Percentiles rank a stretch among this genome's conserved stretches.
These are phyloP conservation scores for Pseudomyrmex cubaensis DNA, from an alignment of 1,140 invertebrate genomes.

Conservation along the genomic window DNA sequence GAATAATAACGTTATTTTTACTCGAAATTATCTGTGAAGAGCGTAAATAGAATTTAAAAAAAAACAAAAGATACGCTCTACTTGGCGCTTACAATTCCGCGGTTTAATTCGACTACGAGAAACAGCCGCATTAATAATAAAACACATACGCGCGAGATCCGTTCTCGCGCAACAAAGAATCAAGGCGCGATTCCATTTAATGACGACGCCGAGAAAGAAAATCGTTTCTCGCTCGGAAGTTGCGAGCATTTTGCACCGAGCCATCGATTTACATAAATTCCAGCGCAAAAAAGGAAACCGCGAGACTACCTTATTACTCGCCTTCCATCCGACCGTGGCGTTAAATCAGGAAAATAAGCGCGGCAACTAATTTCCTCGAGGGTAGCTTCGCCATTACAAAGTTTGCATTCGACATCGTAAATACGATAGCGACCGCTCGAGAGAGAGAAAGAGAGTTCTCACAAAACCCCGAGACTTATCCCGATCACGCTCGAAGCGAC, in stretches of 20 bases:
- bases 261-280: conserved; percentile 41
- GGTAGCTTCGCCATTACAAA: conserved; percentile 30
- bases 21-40: too few species aligned
- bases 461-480: conserved; percentile 11
- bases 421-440: not conserved
- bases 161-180: not conserved
- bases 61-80: not conserved
- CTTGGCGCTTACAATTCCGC: not conserved
- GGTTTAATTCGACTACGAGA: conserved; percentile 18
- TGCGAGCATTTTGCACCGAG: not conserved
- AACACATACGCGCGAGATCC: not conserved
- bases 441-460: not conserved
- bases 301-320: conserved; percentile 30
- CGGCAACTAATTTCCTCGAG: conserved; percentile 45
- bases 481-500: not conserved
- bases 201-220: conserved; percentile 23
- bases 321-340: conserved; percentile 36
- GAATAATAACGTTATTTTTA: too few species aligned
- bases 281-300: not conserved
- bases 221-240: conserved; percentile 25
- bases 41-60: too few species aligned
- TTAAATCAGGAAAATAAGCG: conserved; percentile 53
- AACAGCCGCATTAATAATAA: not conserved
- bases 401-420: conserved; percentile 29
- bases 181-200: conserved; percentile 2